Evolutionary conservation across 2,888 invertebrate species (phyloP).

Genomic region (Ormyrus thymus): DNA sequence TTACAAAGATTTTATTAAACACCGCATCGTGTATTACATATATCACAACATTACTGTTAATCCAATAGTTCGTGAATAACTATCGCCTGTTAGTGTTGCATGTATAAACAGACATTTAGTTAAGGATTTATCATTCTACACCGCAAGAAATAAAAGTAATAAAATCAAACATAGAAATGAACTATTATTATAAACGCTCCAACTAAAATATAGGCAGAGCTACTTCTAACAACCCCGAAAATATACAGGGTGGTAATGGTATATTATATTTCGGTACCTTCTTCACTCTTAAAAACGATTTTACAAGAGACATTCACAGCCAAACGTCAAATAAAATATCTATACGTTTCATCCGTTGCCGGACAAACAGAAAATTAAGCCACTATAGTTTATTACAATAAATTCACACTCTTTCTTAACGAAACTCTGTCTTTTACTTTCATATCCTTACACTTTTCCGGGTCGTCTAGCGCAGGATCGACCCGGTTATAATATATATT

Average conservation of each 20-base stretch:
- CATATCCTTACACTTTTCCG: constrained; percentile 14
- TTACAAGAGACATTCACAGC: constrained; percentile 59
- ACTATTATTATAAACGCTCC: constrained; percentile 25
- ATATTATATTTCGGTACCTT: constrained; percentile 16
- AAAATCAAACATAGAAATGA: not conserved
- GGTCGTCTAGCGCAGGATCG: not conserved
- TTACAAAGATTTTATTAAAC: constrained; percentile 71
- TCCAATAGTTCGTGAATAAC: constrained; percentile 56
- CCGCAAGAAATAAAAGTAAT: constrained; percentile 28
- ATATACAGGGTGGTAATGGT: constrained; percentile 20
- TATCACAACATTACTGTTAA: constrained; percentile 69
- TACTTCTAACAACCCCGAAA: constrained; percentile 30
- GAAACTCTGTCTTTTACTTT: constrained; percentile 26
- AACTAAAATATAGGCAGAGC: constrained; percentile 17
- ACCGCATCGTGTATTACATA: constrained; percentile 70
- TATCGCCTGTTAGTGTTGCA: constrained; percentile 45
- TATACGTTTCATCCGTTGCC: constrained; percentile 5
- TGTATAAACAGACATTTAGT: constrained; percentile 45
- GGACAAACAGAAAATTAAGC: constrained; percentile 44
- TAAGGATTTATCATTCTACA: constrained; percentile 46
- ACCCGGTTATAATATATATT: not conserved
- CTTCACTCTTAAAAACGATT: constrained; percentile 41
- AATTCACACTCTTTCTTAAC: constrained; percentile 14
- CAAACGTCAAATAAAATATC: constrained; percentile 56
- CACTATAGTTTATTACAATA: constrained; percentile 32